These are phyloP conservation scores for Sesia bembeciformis DNA, from an alignment of 2,888 invertebrate species.

Conservation along the genomic window DNA sequence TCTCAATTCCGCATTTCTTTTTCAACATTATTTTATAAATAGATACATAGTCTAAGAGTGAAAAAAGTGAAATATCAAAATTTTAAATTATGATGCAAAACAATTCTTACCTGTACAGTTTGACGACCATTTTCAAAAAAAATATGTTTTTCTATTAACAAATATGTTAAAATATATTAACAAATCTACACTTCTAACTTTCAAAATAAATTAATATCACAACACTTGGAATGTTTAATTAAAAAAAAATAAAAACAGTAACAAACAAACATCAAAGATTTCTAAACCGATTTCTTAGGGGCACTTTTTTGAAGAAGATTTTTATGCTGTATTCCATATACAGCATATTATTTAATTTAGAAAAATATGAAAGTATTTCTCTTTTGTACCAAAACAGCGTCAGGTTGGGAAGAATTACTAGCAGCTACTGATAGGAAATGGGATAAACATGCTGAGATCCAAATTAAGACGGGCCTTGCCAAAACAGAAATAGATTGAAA, in stretches of 20 bases:
- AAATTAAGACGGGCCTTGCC: conserved; percentile 35
- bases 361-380: not conserved
- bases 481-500: conserved; percentile 42
- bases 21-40: no score
- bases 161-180: conserved; percentile 11
- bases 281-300: conserved; percentile 32
- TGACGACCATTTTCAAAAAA: conserved; percentile 43
- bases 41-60: no score
- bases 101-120: conserved; percentile 39
- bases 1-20: no score
- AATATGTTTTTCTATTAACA: conserved; percentile 14
- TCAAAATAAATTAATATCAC: conserved; percentile 30
- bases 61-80: no score
- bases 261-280: conserved; percentile 9
- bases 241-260: conserved; percentile 13
- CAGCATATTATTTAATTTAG: conserved; percentile 36
- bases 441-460: conserved; percentile 24
- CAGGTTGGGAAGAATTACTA: conserved; percentile 18
- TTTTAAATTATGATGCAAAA: not conserved
- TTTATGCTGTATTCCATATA: conserved; percentile 47
- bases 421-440: conserved; percentile 29
- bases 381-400: conserved; percentile 14
- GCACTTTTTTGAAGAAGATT: conserved; percentile 40
- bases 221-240: conserved; percentile 41
- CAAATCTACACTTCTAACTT: conserved; percentile 20